Evolutionary conservation across 1,140 invertebrate species (phyloP).

Genomic region (Hyles euphorbiae): DNA sequence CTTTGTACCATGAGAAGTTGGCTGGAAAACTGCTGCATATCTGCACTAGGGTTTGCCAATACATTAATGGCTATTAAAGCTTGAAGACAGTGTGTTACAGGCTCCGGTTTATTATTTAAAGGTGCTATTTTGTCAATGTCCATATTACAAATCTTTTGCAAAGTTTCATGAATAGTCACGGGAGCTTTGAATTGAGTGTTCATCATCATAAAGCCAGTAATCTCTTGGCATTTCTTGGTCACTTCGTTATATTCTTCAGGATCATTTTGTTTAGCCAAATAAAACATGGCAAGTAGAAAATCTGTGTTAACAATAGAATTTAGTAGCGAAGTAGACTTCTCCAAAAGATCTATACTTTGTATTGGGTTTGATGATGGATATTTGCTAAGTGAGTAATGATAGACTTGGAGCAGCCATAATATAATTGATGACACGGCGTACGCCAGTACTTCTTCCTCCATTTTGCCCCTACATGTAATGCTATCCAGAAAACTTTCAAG

Average conservation of each 20-base stretch:
- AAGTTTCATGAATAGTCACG: constrained; percentile 76
- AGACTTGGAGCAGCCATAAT: constrained; percentile 89
- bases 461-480: constrained; percentile 82
- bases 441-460: constrained; percentile 87
- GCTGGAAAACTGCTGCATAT: constrained; percentile 85
- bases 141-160: constrained; percentile 78
- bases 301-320: constrained; percentile 83
- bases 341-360: constrained; percentile 79
- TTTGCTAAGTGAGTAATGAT: constrained; percentile 78
- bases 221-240: constrained; percentile 84
- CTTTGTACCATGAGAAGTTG: constrained; percentile 89
- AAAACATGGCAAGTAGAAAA: constrained; percentile 88
- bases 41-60: constrained; percentile 83
- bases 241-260: constrained; percentile 81
- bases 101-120: constrained; percentile 77
- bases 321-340: constrained; percentile 82
- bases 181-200: constrained; percentile 76
- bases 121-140: constrained; percentile 79
- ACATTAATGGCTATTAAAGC: constrained; percentile 85
- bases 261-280: constrained; percentile 86
- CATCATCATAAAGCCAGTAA: constrained; percentile 78
- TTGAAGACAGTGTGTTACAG: constrained; percentile 85
- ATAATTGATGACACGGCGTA: constrained; percentile 85
- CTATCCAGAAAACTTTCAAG: constrained; percentile 86
- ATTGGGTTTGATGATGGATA: constrained; percentile 67